Base-by-base conservation (phyloP, 2,888 invertebrate species). In the Acleris literana region DNA sequence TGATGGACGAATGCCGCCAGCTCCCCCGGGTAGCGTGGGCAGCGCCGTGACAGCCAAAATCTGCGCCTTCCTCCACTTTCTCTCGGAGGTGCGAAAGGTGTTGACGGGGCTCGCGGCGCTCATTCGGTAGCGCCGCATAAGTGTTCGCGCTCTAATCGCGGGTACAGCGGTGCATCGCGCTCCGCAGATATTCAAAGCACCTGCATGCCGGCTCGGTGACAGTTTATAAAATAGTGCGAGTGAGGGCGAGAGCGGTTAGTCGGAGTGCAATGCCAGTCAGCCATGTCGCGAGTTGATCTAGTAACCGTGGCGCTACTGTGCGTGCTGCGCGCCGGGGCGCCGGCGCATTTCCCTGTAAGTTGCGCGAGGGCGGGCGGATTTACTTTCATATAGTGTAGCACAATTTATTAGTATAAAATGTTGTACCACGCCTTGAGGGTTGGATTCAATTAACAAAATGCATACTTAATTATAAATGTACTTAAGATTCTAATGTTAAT, bases 51-150 rank as follows among this genome's bases (percentile, higher is more conserved):
- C 90, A 87, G 89, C 87, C 90, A 89, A 92, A 92, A 90, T 91
- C 88, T 88, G 88, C 91, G 88, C 92, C 92, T 92, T 92, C 92
- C 92, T 92, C 85, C 83, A 91, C 92, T 92, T 92, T 92, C 92
- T 91, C 92, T 92, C 83, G 79, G 92, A 92, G 90, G 92, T 92
- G 92, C 90, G 89, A 91, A 90, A 87, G 92, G 90, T 88, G 87
- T 87, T 83, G 83, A 82, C 84, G 85, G 87, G 90, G 88, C 88
- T 88, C 84, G 84, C 87, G 82, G 82, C 88, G 86, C 84, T 90
- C 90, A 88, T 90, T 92, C 92, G 82, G 92, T 91, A 91, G 90
- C 89, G 82, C 82, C 86, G 87, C 89, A 87, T 88, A 88, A 88
- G 90, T 87, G 87, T 88, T 87, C 89, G 87, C 90, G 92, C 84